These are phyloP conservation scores for Euzophera pinguis DNA, from an alignment of 2,888 invertebrate genomes.

Conservation along the genomic window DNA sequence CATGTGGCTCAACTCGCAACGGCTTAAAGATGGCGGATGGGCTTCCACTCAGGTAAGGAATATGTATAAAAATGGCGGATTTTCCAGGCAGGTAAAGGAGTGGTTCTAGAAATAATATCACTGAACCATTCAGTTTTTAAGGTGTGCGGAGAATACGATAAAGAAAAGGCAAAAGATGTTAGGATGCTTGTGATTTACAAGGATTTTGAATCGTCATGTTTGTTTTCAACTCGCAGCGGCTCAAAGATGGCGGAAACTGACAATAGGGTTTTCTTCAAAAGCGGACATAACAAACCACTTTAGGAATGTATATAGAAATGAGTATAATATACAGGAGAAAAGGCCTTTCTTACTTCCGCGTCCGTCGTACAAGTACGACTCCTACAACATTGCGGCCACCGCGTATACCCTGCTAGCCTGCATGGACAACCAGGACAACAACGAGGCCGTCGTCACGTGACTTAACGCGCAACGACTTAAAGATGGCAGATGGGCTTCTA, in stretches of 20 bases:
- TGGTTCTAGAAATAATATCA: too few species aligned
- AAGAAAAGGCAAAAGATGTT: too few species aligned
- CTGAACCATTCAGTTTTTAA: too few species aligned
- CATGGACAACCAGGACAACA: constrained; percentile 90
- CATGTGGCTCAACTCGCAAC: constrained; percentile 93
- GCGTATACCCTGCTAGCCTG: constrained; percentile 95
- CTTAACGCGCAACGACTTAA: constrained; percentile 91
- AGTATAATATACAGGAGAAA: too few species aligned
- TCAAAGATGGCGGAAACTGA: neutral
- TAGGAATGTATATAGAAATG: too few species aligned
- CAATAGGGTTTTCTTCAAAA: too few species aligned
- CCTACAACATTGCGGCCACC: constrained; percentile 95
- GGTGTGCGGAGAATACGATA: too few species aligned
- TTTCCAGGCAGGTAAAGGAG: too few species aligned
- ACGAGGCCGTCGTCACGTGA: constrained; percentile 94
- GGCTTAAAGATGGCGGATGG: constrained; percentile 93
- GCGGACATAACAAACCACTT: too few species aligned
- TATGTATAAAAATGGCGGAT: too few species aligned
- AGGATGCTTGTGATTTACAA: too few species aligned
- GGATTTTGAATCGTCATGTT: too few species aligned
- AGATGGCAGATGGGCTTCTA: constrained; percentile 94
- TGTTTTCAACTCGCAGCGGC: neutral
- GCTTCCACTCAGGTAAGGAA: constrained; percentile 85
- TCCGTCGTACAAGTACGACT: constrained; percentile 92
- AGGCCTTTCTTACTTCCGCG: constrained; percentile 94